Evolutionary conservation across 2,888 invertebrate genomes (phyloP), one percentile per base, ranked within the genome.

Genomic region (Drosophila tanythrix): DNA sequence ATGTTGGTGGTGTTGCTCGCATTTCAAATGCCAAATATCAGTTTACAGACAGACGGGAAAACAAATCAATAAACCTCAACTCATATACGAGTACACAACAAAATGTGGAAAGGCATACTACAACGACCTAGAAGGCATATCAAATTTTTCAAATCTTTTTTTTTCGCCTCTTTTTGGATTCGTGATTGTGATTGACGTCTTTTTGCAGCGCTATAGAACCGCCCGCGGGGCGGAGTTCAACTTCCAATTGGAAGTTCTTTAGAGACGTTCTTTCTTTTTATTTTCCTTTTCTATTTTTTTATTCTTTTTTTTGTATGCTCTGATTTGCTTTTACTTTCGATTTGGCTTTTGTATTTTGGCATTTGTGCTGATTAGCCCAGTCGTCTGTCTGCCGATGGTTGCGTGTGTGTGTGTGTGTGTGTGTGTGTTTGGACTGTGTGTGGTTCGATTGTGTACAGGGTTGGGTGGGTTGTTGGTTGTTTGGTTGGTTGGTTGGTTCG

Each of bases 241-340:
- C 82, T 81, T 73, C 64, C 61, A 72, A 79, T 79, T 84, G 79
- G 71, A 82, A 84, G 82, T 86, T 81, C 83, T 79, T 79, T 79
- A 70, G 69, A 76, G 70, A 69, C 79, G 72, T 69, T 66, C 61
- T 62, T 64, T 64, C 46, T 50, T 73, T 57, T 31, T 46, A 56
- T 69, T 68, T 43, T 55, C 63, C 71, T 66, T 66, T 70, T 53
- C 59, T 69, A 60, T 50, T 67, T 63, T 72, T 69, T 25, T 46
- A 52, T 46, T 60, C 50, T 66, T 46, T 15, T 46, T 46, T 46
- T 46, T 46, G 25, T 46, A 2, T 48, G 62, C 63, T 76, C 82
- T 87, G 88, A 84, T 85, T 88, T 88, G 82, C 77, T 88, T 88
- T 85, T 85, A 89, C 85, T 86, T 86, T 90, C 85, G 85, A 89